A percentile compares a stretch with the other conserved stretches of the same genome.
These are phyloP conservation scores for Chrysochloris asiatica DNA, from an alignment of 2,113 vertebrate species.

Conservation along the genomic window DNA sequence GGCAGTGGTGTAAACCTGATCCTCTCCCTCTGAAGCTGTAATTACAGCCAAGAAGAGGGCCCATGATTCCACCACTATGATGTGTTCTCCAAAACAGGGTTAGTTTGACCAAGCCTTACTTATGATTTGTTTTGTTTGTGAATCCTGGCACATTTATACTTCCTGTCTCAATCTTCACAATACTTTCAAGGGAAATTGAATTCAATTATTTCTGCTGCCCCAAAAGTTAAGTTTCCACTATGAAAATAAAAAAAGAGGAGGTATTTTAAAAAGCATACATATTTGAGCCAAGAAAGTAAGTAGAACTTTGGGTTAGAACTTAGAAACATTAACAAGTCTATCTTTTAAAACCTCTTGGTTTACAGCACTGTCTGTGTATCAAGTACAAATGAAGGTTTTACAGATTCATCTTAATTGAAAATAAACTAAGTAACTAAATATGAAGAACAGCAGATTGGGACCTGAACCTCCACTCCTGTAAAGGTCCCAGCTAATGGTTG, in stretches of 20 bases:
- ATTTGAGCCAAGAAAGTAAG: not conserved
- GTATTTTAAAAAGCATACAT: not conserved
- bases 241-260: not conserved
- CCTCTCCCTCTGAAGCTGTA: not conserved
- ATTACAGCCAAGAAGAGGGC: not conserved
- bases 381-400: not conserved
- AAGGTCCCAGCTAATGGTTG: not conserved
- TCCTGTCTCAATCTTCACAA: conserved; percentile 8
- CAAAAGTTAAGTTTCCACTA: conserved; percentile 10
- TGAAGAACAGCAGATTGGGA: not conserved
- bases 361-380: not conserved
- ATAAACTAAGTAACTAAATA: not conserved
- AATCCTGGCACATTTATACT: not conserved
- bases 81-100: conserved; percentile 2
- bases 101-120: not conserved
- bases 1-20: not conserved
- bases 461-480: not conserved
- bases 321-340: not conserved
- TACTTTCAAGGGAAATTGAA: conserved; percentile 31
- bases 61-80: not conserved
- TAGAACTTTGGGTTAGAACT: not conserved
- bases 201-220: conserved; percentile 23
- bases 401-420: not conserved
- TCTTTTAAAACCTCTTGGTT: conserved; percentile 37
- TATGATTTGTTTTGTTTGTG: conserved; percentile 32